These are phyloP conservation scores for Bufo bufo DNA, from an alignment of 2,113 vertebrate genomes.

Conservation along the genomic window DNA sequence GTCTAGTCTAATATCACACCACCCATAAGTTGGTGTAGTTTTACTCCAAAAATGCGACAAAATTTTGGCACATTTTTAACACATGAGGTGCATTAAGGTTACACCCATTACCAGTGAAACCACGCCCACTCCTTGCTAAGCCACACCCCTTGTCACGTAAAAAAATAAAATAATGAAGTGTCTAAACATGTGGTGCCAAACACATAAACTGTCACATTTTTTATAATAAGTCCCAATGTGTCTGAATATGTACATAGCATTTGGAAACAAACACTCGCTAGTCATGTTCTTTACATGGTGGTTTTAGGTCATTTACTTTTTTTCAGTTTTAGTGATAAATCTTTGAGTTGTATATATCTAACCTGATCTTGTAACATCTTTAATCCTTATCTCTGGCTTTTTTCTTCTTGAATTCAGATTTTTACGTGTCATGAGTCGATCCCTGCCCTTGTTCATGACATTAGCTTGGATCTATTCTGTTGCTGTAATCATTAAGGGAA, in stretches of 20 bases:
- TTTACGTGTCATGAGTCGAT: constrained; percentile 92
- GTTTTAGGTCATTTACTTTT: neutral
- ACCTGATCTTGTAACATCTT: neutral
- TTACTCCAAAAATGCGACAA: no score
- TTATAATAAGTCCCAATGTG: neutral
- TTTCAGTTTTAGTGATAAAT: neutral
- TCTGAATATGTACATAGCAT: neutral
- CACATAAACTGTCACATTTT: no score
- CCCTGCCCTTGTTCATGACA: constrained; percentile 98
- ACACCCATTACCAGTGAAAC: no score
- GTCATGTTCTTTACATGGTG: neutral
- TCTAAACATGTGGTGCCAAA: no score
- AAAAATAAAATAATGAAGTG: no score
- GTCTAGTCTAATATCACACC: no score
- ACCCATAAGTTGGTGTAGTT: no score
- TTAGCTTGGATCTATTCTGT: constrained; percentile 98
- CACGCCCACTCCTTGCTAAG: no score
- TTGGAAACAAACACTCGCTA: neutral
- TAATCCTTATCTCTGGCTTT: neutral
- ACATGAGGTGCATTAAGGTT: no score
- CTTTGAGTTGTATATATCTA: neutral
- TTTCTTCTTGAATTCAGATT: constrained; percentile 73
- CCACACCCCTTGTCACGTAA: no score
- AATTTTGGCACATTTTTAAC: no score
- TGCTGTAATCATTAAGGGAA: constrained; percentile 94